Base-by-base conservation (phyloP, 2,113 vertebrate species). In the Andinoacara biseriatus region DNA sequence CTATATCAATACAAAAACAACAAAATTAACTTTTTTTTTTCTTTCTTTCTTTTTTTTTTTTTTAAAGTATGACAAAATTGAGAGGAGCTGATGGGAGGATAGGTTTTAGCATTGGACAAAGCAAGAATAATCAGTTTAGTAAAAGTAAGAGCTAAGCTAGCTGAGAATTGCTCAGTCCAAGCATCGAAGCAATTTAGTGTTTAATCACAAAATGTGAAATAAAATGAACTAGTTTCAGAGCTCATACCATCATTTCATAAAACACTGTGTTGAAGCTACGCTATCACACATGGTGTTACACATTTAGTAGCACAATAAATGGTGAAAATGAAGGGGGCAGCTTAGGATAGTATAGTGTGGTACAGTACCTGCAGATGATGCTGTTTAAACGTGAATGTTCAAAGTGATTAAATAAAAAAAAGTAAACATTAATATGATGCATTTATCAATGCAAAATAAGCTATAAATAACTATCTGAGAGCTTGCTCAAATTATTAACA, bases 321-420 rank as follows among this genome's bases (percentile, higher is more conserved):
- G 10, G 9, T 62, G 74, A 74, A 69, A 76, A 58, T 24, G 31
- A 67, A 26, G 18, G 22, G n/a, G 26, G 67, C 58, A 63, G 22
- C 26, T 75, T 60, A 62, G 72, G 59, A 84, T 72, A 63, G 67
- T 3, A 61, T 6, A 58, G 24, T 52, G 11, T 5, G 3, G 77
- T 74, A 90, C 69, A 38, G 54, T 90, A 90, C 80, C 82, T 90
- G 67, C 10, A 52, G 69, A 79, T 63, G 63, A 80, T 58, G 80
- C 86, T 79, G 60, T 85, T 72, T 84, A 63, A 87, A 85, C 57
- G 33, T 58, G 22, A 86, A 77, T 58, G 14, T 56, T 76, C 7
- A 58, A 72, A 78, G 2, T 43, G 10, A 78, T 49, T 7, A 65
- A 84, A 77, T 62, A 11, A 5, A 79, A 83, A 83, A 86, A 74